phyloP scores from a whole-genome alignment of 2,888 invertebrate species.

The Glyphotaelius pellucidus region DNA sequence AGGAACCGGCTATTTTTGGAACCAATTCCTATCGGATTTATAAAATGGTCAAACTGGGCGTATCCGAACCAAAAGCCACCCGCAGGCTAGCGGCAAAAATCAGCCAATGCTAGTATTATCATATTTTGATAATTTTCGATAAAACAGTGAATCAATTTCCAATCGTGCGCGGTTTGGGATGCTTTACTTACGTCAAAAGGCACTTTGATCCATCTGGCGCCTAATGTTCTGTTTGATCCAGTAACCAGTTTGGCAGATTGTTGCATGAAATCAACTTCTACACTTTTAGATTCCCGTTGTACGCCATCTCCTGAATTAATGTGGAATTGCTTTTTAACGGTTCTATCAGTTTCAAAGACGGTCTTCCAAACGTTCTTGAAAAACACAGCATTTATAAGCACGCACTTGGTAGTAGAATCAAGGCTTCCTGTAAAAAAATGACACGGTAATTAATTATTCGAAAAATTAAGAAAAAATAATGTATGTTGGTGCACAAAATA shows the following conservation, averaged over 20 bases:
- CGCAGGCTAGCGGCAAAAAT: too few relatives aligned
- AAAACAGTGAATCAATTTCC: too few relatives aligned
- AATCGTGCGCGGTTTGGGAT: too few relatives aligned
- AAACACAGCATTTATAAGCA: conserved; percentile 83
- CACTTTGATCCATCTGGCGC: conserved; percentile 79
- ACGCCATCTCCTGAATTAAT: conserved; percentile 69
- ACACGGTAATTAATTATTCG: background rate
- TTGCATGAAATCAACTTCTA: conserved; percentile 81
- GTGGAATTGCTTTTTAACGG: conserved; percentile 77
- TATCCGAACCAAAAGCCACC: too few relatives aligned
- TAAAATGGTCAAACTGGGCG: too few relatives aligned
- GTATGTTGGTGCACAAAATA: too few relatives aligned
- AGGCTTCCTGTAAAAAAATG: conserved; percentile 73
- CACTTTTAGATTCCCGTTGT: conserved; percentile 67
- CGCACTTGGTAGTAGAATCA: conserved; percentile 77
- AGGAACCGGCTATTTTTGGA: too few relatives aligned
- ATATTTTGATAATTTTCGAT: too few relatives aligned
- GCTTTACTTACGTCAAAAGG: conserved; percentile 79
- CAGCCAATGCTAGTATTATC: too few relatives aligned
- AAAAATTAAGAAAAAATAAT: too few relatives aligned
- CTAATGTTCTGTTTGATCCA: conserved; percentile 75
- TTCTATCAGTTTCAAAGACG: conserved; percentile 79
- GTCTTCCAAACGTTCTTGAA: conserved; percentile 85
- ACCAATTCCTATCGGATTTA: too few relatives aligned
- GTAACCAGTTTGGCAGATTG: conserved; percentile 76